A percentile compares a stretch with the other conserved stretches of the same genome.
Conservation (phyloP, 2,797 vertebrate species). For the Myotis findleyi region DNA sequence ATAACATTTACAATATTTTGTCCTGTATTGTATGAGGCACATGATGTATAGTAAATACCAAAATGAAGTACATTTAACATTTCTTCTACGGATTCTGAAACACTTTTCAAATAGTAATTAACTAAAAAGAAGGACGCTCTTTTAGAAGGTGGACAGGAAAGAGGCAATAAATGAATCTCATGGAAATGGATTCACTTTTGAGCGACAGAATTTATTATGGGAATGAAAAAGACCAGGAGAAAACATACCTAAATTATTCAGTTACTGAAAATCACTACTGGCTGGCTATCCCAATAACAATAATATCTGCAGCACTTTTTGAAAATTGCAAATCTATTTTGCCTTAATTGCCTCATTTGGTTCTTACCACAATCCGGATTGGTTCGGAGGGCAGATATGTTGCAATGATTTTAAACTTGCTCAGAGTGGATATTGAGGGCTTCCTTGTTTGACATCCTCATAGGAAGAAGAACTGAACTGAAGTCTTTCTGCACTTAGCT, state of each 20-base stretch:
- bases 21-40: background rate
- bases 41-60: background rate
- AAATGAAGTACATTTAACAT: background rate
- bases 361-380: background rate
- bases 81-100: background rate
- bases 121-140: background rate
- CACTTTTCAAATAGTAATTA: background rate
- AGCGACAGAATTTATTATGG: background rate
- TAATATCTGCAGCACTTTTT: background rate
- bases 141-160: background rate
- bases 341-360: background rate
- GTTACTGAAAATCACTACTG: background rate
- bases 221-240: background rate
- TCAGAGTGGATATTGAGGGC: background rate
- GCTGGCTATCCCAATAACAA: background rate
- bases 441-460: background rate
- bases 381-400: background rate
- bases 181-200: background rate
- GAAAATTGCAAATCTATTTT: conserved; percentile 17
- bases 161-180: background rate
- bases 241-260: background rate
- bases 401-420: background rate
- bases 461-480: background rate
- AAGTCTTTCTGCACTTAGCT: background rate
- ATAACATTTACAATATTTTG: background rate